phyloP scores from a whole-genome alignment of 2,888 invertebrate species.

The Xestia c-nigrum region DNA sequence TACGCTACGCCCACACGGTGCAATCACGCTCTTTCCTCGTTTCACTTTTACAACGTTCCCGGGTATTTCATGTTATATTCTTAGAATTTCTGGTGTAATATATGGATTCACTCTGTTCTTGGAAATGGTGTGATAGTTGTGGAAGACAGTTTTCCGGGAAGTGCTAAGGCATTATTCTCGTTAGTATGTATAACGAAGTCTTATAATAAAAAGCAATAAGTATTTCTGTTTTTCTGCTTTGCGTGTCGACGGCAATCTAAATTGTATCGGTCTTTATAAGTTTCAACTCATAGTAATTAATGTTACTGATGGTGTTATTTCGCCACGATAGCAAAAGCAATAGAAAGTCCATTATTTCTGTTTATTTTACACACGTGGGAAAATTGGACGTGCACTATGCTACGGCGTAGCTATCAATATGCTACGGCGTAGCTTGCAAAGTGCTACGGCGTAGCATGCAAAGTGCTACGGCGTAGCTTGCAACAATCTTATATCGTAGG shows the following conservation, averaged over 20 bases:
- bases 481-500: neutral
- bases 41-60: conserved; percentile 8
- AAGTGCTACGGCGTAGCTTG: neutral
- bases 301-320: too few species aligned
- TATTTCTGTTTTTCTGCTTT: neutral
- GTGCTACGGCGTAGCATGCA: neutral
- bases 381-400: neutral
- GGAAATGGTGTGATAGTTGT: neutral
- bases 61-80: conserved; percentile 15
- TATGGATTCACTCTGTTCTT: conserved; percentile 6
- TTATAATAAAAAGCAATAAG: neutral
- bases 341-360: neutral
- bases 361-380: neutral
- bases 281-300: too few species aligned
- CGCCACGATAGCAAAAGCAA: too few species aligned
- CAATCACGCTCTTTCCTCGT: conserved; percentile 29
- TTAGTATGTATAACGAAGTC: neutral
- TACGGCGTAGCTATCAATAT: neutral
- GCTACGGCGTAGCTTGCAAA: neutral
- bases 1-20: conserved; percentile 4
- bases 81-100: too few species aligned
- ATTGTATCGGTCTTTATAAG: too few species aligned
- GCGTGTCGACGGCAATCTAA: too few species aligned
- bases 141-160: neutral
- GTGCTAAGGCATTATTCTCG: neutral